Evolutionary conservation across 2,113 vertebrate species (phyloP).

Genomic region (Diadophis punctatus): DNA sequence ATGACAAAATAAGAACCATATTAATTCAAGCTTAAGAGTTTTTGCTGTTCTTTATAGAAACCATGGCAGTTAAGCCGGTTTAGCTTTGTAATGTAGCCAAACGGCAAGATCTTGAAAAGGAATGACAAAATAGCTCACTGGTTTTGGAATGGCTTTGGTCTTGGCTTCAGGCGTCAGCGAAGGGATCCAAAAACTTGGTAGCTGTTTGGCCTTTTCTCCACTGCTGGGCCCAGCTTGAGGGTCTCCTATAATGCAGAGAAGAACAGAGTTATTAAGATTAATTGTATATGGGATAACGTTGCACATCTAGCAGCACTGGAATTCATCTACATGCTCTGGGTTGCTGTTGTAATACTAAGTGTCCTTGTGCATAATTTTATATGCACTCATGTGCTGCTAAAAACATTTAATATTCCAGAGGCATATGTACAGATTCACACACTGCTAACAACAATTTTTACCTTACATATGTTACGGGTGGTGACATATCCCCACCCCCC

Average conservation of each 20-base stretch:
- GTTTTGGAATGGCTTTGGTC: conserved; percentile 80
- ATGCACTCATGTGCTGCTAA: background rate
- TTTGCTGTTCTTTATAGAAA: background rate
- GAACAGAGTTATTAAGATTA: background rate
- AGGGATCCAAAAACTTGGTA: conserved; percentile 92
- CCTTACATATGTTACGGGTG: too few relatives aligned
- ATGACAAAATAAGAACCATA: background rate
- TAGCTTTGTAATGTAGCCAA: background rate
- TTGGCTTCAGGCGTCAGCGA: conserved; percentile 86
- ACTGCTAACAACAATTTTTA: background rate
- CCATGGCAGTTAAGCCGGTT: background rate
- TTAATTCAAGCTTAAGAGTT: background rate
- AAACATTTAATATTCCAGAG: background rate
- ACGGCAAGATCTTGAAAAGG: background rate
- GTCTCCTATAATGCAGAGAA: conserved; percentile 27
- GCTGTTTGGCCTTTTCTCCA: conserved; percentile 50
- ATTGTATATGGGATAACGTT: background rate
- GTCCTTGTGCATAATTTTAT: background rate
- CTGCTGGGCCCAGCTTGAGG: conserved; percentile 39
- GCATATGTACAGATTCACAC: background rate
- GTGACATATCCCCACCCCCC: background rate
- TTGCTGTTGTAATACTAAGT: background rate
- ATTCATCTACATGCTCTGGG: background rate
- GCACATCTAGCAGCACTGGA: background rate
- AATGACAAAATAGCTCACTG: conserved; percentile 68